These are phyloP conservation scores for Chironex yamaguchii DNA, from an alignment of 30 jellyfish, hydroid and myxozoan genomes.

Conservation along the genomic window DNA sequence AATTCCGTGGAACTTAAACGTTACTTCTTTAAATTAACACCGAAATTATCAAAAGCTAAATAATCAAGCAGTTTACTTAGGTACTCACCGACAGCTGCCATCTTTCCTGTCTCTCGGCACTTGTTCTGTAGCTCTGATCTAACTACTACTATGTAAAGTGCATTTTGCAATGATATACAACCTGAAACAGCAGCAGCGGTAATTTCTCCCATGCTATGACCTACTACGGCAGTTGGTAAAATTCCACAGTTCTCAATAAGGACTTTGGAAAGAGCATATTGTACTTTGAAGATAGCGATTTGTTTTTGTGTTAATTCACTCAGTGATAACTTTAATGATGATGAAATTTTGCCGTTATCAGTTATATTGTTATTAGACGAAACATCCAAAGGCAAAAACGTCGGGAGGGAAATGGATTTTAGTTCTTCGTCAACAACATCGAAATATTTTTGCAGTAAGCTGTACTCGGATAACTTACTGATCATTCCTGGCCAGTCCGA, in stretches of 20 bases:
- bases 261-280: slow-evolving; percentile 47
- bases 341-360: neutral
- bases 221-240: slow-evolving; percentile 35
- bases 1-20: no score
- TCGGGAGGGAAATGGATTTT: no score
- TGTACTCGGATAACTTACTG: neutral
- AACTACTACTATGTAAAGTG: slow-evolving; percentile 22
- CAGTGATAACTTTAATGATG: no score
- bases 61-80: no score
- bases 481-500: slow-evolving; percentile 59
- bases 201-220: slow-evolving; percentile 66
- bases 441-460: neutral
- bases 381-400: no score
- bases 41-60: no score
- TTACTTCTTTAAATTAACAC: no score
- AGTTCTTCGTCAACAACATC: neutral
- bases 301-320: slow-evolving; percentile 17
- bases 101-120: slow-evolving; percentile 34
- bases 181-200: slow-evolving; percentile 64
- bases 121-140: slow-evolving; percentile 38
- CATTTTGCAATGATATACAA: slow-evolving; percentile 8
- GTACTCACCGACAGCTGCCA: slow-evolving; percentile 74
- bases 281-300: slow-evolving; percentile 37
- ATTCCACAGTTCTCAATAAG: slow-evolving; percentile 14
- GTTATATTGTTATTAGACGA: neutral